These are phyloP conservation scores for Pogoniulus pusillus DNA, from an alignment of 2,797 vertebrate genomes.

Conservation along the genomic window DNA sequence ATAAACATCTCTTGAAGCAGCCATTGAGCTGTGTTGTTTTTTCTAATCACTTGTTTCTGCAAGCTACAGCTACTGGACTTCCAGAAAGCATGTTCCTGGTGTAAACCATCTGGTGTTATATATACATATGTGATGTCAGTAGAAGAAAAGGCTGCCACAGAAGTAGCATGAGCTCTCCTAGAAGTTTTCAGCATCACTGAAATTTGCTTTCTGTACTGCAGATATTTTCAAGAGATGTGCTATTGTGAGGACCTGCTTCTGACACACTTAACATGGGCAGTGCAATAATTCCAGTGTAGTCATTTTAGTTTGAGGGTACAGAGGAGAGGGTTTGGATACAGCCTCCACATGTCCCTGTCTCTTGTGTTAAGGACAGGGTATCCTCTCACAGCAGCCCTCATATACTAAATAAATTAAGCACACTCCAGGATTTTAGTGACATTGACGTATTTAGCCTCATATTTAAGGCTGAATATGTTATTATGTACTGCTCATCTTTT, in stretches of 20 bases:
- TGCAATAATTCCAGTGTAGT: background rate
- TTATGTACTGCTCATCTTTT: background rate
- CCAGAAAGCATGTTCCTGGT: background rate
- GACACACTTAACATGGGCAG: background rate
- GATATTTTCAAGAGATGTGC: background rate
- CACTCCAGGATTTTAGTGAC: background rate
- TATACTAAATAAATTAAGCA: background rate
- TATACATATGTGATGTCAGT: background rate
- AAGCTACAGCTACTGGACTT: background rate
- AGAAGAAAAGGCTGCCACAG: background rate
- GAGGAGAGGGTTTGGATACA: background rate
- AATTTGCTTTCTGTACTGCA: background rate
- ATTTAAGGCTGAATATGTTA: background rate
- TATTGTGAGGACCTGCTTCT: background rate
- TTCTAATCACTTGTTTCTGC: background rate
- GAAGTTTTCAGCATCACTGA: background rate
- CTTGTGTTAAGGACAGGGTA: background rate
- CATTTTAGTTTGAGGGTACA: background rate
- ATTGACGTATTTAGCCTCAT: background rate
- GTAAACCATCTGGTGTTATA: background rate
- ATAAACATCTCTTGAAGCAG: background rate
- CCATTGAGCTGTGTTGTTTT: background rate
- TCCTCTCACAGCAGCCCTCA: background rate
- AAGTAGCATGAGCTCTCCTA: background rate
- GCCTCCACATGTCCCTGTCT: background rate